Evolutionary conservation across 2,113 vertebrate species (phyloP).

Genomic region (Phocoena phocoena): DNA sequence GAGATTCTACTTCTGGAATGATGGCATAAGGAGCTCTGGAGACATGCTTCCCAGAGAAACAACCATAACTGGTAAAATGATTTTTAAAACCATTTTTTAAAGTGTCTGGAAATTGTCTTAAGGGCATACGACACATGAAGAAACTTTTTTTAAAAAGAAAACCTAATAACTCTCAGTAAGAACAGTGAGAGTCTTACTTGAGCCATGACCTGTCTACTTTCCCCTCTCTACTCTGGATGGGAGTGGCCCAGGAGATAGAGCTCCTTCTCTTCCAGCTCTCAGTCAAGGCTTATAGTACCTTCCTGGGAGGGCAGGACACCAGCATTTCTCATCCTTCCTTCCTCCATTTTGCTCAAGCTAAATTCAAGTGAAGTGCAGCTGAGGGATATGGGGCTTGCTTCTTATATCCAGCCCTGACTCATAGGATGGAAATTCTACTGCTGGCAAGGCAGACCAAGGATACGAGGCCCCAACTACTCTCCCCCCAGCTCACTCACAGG

Average conservation of each 20-base stretch:
- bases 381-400: neutral
- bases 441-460: neutral
- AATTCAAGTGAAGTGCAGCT: neutral
- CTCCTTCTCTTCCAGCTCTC: neutral
- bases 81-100: neutral
- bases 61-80: neutral
- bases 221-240: neutral
- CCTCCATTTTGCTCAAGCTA: neutral
- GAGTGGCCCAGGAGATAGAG: neutral
- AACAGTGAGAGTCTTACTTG: neutral
- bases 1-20: neutral
- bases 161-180: neutral
- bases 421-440: neutral
- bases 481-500: neutral
- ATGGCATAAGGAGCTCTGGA: neutral
- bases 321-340: neutral
- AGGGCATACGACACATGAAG: neutral
- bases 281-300: neutral
- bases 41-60: neutral
- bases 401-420: neutral
- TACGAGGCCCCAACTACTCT: neutral
- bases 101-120: neutral
- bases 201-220: neutral
- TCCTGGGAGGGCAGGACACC: neutral
- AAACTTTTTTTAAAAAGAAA: neutral